These are phyloP conservation scores for Drosophila borealis DNA, from an alignment of 2,888 invertebrate species.

Conservation along the genomic window DNA sequence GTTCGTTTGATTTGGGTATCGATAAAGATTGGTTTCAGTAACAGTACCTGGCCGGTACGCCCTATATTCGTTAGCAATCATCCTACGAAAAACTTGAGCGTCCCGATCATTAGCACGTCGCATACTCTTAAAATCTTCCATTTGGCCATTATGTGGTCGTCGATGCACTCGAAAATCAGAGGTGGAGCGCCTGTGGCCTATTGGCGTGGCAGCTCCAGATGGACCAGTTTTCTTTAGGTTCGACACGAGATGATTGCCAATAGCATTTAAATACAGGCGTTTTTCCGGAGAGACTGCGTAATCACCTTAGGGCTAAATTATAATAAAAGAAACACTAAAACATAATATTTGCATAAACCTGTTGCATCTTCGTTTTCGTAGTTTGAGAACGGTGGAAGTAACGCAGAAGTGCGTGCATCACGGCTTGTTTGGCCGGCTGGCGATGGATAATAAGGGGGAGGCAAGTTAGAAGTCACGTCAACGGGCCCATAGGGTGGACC, in stretches of 20 bases:
- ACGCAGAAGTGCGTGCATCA: conserved; percentile 47
- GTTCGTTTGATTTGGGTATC: neutral
- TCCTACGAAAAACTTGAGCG: conserved; percentile 23
- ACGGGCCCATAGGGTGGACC: conserved; percentile 19
- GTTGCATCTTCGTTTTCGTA: conserved; percentile 2
- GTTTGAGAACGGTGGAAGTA: conserved; percentile 40
- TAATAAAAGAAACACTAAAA: neutral
- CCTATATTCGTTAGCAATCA: conserved; percentile 41
- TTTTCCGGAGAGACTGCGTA: neutral
- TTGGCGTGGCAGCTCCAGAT: conserved; percentile 27
- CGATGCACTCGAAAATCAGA: conserved; percentile 19
- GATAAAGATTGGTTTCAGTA: conserved; percentile 16
- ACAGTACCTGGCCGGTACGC: conserved; percentile 15
- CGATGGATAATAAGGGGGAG: no score
- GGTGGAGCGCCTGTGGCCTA: conserved; percentile 36
- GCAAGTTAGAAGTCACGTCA: no score
- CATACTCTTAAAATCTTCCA: conserved; percentile 18
- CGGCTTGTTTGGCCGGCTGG: neutral
- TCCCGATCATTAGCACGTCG: conserved; percentile 31
- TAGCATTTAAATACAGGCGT: no score
- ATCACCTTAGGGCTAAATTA: conserved; percentile 9
- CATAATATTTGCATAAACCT: no score
- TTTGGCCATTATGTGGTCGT: neutral
- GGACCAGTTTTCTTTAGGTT: no score
- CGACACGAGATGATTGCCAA: no score